phyloP scores from a whole-genome alignment of 2,797 vertebrate species.

The Gallinago stenura region DNA sequence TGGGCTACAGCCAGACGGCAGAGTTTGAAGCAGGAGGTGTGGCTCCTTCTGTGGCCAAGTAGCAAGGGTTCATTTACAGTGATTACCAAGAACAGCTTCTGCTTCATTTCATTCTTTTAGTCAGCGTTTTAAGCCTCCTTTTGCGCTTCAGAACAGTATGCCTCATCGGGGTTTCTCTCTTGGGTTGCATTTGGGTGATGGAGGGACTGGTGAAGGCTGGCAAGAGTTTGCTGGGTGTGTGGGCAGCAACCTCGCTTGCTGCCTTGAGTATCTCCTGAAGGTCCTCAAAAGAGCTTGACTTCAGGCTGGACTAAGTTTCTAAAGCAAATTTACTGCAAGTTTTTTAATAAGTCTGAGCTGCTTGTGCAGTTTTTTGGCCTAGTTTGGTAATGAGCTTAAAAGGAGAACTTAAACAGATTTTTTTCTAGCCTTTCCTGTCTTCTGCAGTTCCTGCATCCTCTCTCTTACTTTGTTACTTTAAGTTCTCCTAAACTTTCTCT shows the following conservation, averaged over 20 bases:
- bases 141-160: not conserved
- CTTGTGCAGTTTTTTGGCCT: not conserved
- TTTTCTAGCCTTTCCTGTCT: no score
- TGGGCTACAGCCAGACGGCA: not conserved
- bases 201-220: fast-evolving
- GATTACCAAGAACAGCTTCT: not conserved
- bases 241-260: not conserved
- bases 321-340: not conserved
- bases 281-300: not conserved
- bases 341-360: not conserved
- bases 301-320: not conserved
- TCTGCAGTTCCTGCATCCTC: not conserved
- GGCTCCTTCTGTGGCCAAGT: not conserved
- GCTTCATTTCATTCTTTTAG: fast-evolving
- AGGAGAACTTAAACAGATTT: not conserved
- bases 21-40: not conserved
- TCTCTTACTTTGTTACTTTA: not conserved
- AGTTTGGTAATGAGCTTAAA: not conserved
- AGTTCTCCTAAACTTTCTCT: not conserved
- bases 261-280: not conserved
- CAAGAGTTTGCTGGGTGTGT: no score
- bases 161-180: fast-evolving
- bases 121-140: not conserved
- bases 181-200: fast-evolving
- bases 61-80: not conserved